Evolutionary conservation across 2,113 vertebrate species (phyloP), one percentile per base, ranked within the genome.

Genomic region (Jaculus jaculus): DNA sequence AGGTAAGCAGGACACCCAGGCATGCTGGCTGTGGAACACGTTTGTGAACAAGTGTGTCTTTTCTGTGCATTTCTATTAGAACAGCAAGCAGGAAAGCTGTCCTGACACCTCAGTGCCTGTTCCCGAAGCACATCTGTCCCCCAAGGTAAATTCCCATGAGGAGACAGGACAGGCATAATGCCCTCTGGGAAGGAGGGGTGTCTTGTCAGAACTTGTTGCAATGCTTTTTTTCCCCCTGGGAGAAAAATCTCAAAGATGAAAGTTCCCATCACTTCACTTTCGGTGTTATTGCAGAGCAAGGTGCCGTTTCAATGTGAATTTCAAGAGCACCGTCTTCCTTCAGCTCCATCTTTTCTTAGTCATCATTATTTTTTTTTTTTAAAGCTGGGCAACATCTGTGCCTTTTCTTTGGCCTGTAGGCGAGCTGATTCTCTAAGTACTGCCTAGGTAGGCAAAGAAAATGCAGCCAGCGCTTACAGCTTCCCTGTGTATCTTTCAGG

Each of bases 141-240:
- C 32, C 66, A 60, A 97, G 90, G 87, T 90, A 93, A 86, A 87
- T 90, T 83, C 78, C 96, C 96, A 0, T 4, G 73, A 96, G 92
- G 92, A 84, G 4, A 58, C 51, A 92, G 79, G 83, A 42, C 94
- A 91, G 89, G 87, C 54, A 93, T 0, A 89, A 79, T 2, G 1
- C 83, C 96, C 95, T 66, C 94, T 96, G 90, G 87, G 89, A 96
- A 84, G 80, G 69, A 75, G 65, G 88, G 93, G 71, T 83, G 94
- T 95, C 92, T 94, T 51, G 26, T 71, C 87, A 94, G 90, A 96
- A 98, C 98, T 98, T 97, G 96, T 95, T 97, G 94, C 92, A 79
- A 69, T 80, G n/a, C n/a, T n/a, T n/a, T 47, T 71, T 83, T 71
- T 90, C 66, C 4, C 37, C 58, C 72, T 88, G 82, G 23, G 74